Evolutionary conservation across 2,888 invertebrate species (phyloP).

Genomic region (Ypsolopha scabrella): DNA sequence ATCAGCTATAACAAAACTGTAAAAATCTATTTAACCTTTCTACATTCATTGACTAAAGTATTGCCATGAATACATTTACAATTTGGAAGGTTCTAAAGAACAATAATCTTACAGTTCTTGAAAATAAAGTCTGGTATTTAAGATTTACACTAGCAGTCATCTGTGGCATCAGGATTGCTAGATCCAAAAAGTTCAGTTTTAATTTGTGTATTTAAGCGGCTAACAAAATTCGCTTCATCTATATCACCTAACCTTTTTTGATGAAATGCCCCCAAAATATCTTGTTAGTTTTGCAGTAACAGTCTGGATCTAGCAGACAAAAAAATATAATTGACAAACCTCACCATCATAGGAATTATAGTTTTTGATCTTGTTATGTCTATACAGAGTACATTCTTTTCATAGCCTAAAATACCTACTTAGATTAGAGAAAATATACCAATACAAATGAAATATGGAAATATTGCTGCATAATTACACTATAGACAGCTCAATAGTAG

Average conservation of each 20-base stretch:
- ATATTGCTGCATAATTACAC: conserved; percentile 1
- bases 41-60: too few species aligned
- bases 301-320: not conserved
- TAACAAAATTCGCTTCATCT: too few species aligned
- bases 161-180: too few species aligned
- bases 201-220: too few species aligned
- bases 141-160: too few species aligned
- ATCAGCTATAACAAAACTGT: too few species aligned
- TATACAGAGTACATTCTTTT: conserved; percentile 1
- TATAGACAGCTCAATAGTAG: not conserved
- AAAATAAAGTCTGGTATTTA: too few species aligned
- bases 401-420: not conserved
- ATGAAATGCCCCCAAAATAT: not conserved
- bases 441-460: not conserved
- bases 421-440: not conserved
- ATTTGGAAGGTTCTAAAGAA: conserved; percentile 19
- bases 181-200: too few species aligned
- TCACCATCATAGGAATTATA: not conserved
- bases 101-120: too few species aligned
- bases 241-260: too few species aligned
- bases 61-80: too few species aligned
- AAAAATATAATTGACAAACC: not conserved
- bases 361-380: not conserved
- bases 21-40: too few species aligned
- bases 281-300: not conserved